These are phyloP conservation scores for Cataglyphis livida DNA, from an alignment of 2,888 invertebrate species.

Conservation along the genomic window DNA sequence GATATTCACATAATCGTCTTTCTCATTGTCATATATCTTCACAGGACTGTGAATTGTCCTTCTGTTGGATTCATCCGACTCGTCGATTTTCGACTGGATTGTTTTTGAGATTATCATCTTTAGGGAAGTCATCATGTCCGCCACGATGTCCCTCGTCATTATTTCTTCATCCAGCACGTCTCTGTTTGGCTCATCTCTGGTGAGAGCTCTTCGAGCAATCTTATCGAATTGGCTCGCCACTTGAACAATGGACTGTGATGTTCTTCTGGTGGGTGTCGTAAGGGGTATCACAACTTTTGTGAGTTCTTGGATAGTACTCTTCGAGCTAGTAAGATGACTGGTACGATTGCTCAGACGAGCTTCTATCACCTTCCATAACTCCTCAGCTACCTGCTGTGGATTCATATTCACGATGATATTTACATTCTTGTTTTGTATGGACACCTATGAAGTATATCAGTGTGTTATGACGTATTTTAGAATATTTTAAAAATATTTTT, in stretches of 20 bases:
- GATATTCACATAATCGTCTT: conserved; percentile 32
- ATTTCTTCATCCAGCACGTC: conserved; percentile 66
- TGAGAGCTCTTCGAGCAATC: conserved; percentile 63
- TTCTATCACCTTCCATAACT: conserved; percentile 72
- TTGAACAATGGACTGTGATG: conserved; percentile 56
- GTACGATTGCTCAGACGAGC: conserved; percentile 56
- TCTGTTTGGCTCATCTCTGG: conserved; percentile 49
- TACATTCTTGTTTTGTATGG: conserved; percentile 73
- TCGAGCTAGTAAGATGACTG: conserved; percentile 23
- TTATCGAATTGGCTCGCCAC: conserved; percentile 65
- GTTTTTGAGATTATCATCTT: background rate
- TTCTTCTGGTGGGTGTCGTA: conserved; percentile 65
- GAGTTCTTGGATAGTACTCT: conserved; percentile 13
- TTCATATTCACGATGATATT: conserved; percentile 75
- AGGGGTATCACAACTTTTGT: conserved; percentile 66
- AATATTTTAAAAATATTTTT: background rate
- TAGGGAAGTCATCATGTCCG: conserved; percentile 63
- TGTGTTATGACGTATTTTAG: background rate
- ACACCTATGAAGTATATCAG: background rate
- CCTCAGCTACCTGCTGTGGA: conserved; percentile 72
- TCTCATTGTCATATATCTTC: background rate
- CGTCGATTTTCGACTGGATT: background rate
- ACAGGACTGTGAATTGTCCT: conserved; percentile 10
- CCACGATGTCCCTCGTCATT: conserved; percentile 65
- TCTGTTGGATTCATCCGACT: background rate